Evolutionary conservation across 2,888 invertebrate genomes (phyloP), one percentile per base, ranked within the genome.

Genomic region (Willowsia nigromaculata): DNA sequence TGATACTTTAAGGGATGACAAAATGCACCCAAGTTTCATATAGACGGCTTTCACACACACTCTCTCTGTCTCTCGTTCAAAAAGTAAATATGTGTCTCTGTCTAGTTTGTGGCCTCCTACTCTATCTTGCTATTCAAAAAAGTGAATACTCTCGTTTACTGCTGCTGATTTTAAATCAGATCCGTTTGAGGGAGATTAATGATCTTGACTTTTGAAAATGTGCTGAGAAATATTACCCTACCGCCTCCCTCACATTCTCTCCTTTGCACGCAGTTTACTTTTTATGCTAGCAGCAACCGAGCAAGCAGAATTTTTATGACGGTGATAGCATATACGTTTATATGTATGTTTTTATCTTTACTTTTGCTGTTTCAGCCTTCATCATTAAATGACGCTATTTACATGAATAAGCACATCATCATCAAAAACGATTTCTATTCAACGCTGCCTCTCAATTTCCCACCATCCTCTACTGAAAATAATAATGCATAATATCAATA

Each of bases 131-230:
- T 37, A 40, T 27, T 40, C 71, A 71, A 40, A 5, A 65, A 74
- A 40, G 0, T 25, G 47, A 47, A 74, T 74, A 6, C 27, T 40
- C 43, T n/a, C 25, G 25, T 1, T 15, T 33, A 30, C 62, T 65
- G 62, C 62, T 84, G 56, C 27, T 76, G 25, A 86, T 86, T 76
- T 86, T 86, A 86, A 86, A 86, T 86, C 86, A 78, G 80, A 86
- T 78, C 78, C 53, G 74, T 86, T 71, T 80, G 86, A 86, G 68
- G 22, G 86, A 87, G 86, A 87, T 87, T 87, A 87, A 87, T 87
- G 86, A 87, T 87, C 86, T 87, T 87, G 86, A 87, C 81, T 80
- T 87, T 87, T 87, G 53, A 71, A 87, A 87, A 87, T 87, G 81
- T 87, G 81, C 86, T 80, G 56, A 87, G 86, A 87, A 87, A 87